phyloP scores from a whole-genome alignment of 2,888 invertebrate genomes.

The Caenorhabditis becei region DNA sequence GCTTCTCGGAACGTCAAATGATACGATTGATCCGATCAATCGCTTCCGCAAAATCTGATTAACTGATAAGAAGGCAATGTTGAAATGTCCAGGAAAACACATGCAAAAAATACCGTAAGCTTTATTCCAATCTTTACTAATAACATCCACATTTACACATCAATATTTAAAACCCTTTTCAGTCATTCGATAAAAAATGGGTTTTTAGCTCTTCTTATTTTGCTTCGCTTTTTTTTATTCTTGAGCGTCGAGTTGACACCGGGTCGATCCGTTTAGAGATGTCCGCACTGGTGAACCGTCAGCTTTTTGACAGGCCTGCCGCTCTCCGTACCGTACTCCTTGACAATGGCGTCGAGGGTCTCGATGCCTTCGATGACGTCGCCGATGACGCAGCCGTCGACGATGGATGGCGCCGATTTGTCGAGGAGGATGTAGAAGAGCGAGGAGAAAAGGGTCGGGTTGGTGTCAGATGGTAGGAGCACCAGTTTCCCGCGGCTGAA shows the following conservation, averaged over 20 bases:
- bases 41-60: neutral
- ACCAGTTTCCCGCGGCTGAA: constrained; percentile 54
- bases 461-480: constrained; percentile 38
- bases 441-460: constrained; percentile 49
- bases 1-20: neutral
- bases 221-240: neutral
- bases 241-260: neutral
- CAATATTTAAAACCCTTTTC: no score
- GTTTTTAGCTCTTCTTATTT: neutral
- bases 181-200: neutral
- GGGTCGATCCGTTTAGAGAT: constrained; percentile 20
- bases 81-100: no score
- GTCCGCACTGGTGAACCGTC: constrained; percentile 52
- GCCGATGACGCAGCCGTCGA: constrained; percentile 57
- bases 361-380: constrained; percentile 56
- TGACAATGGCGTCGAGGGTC: constrained; percentile 39
- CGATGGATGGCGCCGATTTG: constrained; percentile 21
- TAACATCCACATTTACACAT: no score
- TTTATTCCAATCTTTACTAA: no score
- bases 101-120: no score
- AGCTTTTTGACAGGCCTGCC: constrained; percentile 41
- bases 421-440: constrained; percentile 58
- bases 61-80: no score
- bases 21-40: neutral
- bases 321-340: constrained; percentile 48